phyloP scores from a whole-genome alignment of 2,113 vertebrate genomes.

The Urocitellus parryii region DNA sequence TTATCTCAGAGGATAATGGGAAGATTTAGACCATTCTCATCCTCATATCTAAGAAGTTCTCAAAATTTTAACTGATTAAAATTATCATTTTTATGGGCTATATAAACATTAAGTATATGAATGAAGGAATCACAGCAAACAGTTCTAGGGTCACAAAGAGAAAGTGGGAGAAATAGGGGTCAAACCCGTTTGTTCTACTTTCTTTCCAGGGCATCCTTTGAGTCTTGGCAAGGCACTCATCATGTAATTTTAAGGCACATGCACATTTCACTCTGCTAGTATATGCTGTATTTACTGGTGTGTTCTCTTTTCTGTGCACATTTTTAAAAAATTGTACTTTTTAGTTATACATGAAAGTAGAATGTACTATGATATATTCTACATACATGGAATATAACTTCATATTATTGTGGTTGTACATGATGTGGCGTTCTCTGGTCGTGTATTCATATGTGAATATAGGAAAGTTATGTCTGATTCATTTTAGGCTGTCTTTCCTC shows the following conservation, averaged over 20 bases:
- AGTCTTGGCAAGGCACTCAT: background rate
- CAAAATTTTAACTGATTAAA: slow-evolving; percentile 3
- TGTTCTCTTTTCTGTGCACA: background rate
- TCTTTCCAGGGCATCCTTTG: background rate
- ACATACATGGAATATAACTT: too few species aligned
- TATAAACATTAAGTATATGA: background rate
- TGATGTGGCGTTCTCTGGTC: too few species aligned
- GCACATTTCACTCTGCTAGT: background rate
- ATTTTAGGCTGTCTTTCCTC: too few species aligned
- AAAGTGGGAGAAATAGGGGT: background rate
- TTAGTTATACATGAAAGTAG: too few species aligned
- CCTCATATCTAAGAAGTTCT: background rate
- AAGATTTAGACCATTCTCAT: background rate
- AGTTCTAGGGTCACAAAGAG: background rate
- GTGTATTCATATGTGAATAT: too few species aligned
- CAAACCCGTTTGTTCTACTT: background rate
- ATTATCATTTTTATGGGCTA: background rate
- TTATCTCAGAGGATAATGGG: background rate
- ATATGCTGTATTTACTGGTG: background rate
- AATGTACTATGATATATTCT: too few species aligned
- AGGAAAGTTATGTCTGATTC: too few species aligned
- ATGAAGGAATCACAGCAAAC: background rate
- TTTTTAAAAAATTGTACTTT: too few species aligned
- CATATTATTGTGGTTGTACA: too few species aligned
- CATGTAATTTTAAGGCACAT: background rate